These are phyloP conservation scores for Perdita meconis DNA, from an alignment of 2,888 invertebrate species.

Conservation along the genomic window DNA sequence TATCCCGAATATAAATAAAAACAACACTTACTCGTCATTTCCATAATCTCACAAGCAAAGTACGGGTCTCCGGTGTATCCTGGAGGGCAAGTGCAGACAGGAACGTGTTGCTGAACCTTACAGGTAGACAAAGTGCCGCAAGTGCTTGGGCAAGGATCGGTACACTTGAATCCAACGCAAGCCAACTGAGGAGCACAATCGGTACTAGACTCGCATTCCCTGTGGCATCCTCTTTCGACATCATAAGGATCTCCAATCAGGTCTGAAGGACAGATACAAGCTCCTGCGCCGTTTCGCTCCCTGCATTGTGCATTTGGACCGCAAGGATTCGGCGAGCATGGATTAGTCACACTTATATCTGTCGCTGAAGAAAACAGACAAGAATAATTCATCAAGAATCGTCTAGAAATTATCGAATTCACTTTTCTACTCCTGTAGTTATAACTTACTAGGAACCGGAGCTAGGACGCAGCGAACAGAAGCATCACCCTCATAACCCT, in stretches of 20 bases:
- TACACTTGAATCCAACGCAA: conserved; percentile 93
- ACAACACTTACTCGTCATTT: conserved; percentile 65
- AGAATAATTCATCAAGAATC: not conserved
- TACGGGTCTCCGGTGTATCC: conserved; percentile 94
- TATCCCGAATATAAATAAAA: not conserved
- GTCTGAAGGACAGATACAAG: conserved; percentile 92
- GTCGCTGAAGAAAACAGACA: conserved; percentile 43
- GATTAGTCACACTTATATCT: conserved; percentile 85
- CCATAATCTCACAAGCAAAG: conserved; percentile 84
- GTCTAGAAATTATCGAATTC: no score
- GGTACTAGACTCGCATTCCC: conserved; percentile 92
- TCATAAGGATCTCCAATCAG: conserved; percentile 94
- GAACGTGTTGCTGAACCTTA: conserved; percentile 91
- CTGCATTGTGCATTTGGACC: conserved; percentile 94
- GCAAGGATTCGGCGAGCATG: conserved; percentile 93
- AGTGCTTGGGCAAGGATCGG: conserved; percentile 93
- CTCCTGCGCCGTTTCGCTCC: conserved; percentile 93
- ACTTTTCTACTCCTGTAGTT: no score
- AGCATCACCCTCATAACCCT: conserved; percentile 93
- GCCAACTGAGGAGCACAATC: conserved; percentile 90
- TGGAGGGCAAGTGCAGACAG: conserved; percentile 90
- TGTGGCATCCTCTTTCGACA: conserved; percentile 87
- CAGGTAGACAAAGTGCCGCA: conserved; percentile 93
- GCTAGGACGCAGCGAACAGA: conserved; percentile 85
- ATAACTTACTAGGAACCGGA: conserved; percentile 78